phyloP scores from a whole-genome alignment of 2,113 vertebrate species.

The Actinemys pallida region DNA sequence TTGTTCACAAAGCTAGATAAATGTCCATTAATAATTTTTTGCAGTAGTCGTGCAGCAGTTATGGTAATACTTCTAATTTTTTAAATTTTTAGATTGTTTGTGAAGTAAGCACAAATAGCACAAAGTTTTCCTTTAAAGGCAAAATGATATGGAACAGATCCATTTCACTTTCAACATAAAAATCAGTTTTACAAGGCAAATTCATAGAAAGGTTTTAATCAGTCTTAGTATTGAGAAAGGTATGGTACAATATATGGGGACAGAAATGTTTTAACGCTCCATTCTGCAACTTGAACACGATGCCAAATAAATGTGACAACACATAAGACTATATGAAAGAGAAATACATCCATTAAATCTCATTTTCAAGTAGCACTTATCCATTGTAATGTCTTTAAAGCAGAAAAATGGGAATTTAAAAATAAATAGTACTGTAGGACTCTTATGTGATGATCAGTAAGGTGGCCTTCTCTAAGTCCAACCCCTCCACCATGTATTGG shows the following conservation, averaged over 20 bases:
- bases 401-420: background rate
- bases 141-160: background rate
- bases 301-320: background rate
- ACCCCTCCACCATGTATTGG: too few relatives aligned
- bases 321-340: background rate
- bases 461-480: too few relatives aligned
- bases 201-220: background rate
- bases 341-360: background rate
- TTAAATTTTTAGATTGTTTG: too few relatives aligned
- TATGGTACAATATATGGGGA: background rate
- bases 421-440: too few relatives aligned
- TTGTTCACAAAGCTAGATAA: background rate
- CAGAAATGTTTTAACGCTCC: background rate
- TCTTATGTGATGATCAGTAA: too few relatives aligned
- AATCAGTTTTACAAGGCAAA: background rate
- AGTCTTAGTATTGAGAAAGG: background rate
- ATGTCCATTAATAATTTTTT: background rate
- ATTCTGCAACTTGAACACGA: background rate
- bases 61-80: background rate
- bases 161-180: background rate
- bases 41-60: background rate
- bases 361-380: background rate
- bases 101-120: too few relatives aligned
- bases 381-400: background rate
- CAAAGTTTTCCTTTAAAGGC: background rate